Evolutionary conservation across 64 coral and sea anemone species (phyloP).

Genomic region (Pocillopora damicornis): DNA sequence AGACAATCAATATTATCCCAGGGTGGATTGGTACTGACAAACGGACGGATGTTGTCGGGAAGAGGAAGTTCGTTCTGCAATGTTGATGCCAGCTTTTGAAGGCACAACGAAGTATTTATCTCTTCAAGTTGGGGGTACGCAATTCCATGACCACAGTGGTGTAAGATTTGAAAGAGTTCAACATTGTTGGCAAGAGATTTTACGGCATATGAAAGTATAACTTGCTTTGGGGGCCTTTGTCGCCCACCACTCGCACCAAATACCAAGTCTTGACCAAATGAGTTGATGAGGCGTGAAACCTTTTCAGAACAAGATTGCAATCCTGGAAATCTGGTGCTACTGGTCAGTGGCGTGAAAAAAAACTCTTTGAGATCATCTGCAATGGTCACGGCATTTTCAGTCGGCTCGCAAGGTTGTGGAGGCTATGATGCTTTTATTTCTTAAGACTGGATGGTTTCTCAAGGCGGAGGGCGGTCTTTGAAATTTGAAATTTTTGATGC

Average conservation of each 20-base stretch:
- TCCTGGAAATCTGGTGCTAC: not conserved
- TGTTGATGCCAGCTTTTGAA: not conserved
- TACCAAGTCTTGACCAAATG: constrained; percentile 31
- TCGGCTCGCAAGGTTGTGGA: not conserved
- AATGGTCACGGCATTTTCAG: constrained; percentile 21
- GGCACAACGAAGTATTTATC: too few relatives aligned
- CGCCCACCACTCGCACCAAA: constrained; percentile 38
- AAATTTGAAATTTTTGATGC: not conserved
- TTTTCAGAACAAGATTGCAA: not conserved
- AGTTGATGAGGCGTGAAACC: not conserved
- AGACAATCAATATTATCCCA: too few relatives aligned
- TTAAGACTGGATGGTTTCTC: constrained; percentile 1
- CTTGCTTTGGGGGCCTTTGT: constrained; percentile 53
- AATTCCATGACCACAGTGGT: too few relatives aligned
- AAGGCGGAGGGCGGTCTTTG: not conserved
- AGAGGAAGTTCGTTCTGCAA: constrained; percentile 7
- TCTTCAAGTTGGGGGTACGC: too few relatives aligned
- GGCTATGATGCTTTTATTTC: constrained; percentile 11
- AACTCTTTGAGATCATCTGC: constrained; percentile 16
- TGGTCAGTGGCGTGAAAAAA: not conserved
- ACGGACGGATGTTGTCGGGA: too few relatives aligned
- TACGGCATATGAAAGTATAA: constrained; percentile 35
- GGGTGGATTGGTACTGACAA: too few relatives aligned
- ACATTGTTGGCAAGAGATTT: constrained; percentile 44
- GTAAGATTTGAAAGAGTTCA: too few relatives aligned